Evolutionary conservation across 2,113 vertebrate species (phyloP).

Genomic region (Lampris megalopsis): DNA sequence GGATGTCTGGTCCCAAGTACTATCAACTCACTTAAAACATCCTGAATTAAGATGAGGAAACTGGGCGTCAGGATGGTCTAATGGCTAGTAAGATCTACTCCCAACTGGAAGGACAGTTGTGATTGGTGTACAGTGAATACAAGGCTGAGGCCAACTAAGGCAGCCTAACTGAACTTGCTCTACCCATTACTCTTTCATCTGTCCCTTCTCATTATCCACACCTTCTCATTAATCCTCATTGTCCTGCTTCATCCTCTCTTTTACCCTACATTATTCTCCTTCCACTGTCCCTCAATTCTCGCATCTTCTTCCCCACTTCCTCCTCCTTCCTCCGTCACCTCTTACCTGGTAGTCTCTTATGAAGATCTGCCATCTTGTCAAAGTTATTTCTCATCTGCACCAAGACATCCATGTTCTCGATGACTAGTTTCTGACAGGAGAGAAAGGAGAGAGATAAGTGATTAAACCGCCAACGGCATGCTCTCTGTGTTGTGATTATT

Average conservation of each 20-base stretch:
- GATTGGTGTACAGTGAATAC: too few relatives aligned
- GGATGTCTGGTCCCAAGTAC: too few relatives aligned
- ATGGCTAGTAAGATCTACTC: too few relatives aligned
- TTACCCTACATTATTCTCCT: not conserved
- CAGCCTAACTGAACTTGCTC: too few relatives aligned
- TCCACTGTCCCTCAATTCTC: not conserved
- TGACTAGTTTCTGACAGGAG: constrained; percentile 88
- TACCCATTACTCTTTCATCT: not conserved
- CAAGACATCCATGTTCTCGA: constrained; percentile 94
- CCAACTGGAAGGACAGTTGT: too few relatives aligned
- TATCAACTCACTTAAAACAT: too few relatives aligned
- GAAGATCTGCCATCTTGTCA: constrained; percentile 83
- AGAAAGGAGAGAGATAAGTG: constrained; percentile 22
- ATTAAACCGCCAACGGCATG: not conserved
- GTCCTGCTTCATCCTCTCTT: not conserved
- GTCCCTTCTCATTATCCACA: not conserved
- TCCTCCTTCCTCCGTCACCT: constrained; percentile 17
- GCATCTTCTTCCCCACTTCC: not conserved
- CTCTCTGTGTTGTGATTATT: too few relatives aligned
- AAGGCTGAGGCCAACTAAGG: too few relatives aligned
- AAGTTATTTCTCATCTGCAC: constrained; percentile 92
- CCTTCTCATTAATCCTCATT: not conserved
- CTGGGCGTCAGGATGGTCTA: too few relatives aligned
- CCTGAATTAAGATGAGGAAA: too few relatives aligned
- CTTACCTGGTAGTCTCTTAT: constrained; percentile 88